Conservation (phyloP, 2,113 vertebrate genomes). For the Anolis carolinensis region DNA sequence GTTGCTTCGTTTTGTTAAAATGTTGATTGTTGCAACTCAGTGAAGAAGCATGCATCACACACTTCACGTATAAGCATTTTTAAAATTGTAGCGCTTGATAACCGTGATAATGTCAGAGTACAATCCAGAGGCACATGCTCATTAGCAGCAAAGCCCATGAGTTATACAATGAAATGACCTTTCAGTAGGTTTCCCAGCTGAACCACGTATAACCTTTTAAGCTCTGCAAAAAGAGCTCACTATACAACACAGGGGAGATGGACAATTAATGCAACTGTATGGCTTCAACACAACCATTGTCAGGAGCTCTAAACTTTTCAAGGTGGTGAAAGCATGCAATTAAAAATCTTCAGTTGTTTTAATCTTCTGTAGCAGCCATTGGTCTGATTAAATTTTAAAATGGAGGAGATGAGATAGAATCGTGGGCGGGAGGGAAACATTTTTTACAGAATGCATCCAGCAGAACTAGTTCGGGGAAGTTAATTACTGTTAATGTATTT, state of each 20-base stretch:
- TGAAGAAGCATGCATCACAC: background rate
- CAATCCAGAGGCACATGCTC: background rate
- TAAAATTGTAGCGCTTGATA: background rate
- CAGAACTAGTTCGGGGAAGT: conserved; percentile 28
- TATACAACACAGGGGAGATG: background rate
- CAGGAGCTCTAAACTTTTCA: background rate
- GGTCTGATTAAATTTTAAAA: conserved; percentile 49
- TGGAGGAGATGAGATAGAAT: conserved; percentile 46
- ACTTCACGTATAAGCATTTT: background rate
- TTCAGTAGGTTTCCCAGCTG: background rate
- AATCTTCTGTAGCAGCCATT: conserved; percentile 32
- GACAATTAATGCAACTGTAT: background rate
- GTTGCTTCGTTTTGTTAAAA: background rate
- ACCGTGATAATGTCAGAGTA: background rate
- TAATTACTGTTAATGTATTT: conserved; percentile 47
- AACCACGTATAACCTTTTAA: background rate
- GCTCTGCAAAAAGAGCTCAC: background rate
- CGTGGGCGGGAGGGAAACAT: background rate
- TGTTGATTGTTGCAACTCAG: background rate
- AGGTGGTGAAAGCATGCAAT: background rate
- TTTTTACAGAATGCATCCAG: conserved; percentile 33
- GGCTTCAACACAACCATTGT: background rate
- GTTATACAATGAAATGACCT: background rate
- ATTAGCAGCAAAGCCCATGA: background rate
- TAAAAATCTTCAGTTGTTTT: background rate